These are phyloP conservation scores for Athene noctua DNA, from an alignment of 2,113 vertebrate genomes.

Conservation along the genomic window DNA sequence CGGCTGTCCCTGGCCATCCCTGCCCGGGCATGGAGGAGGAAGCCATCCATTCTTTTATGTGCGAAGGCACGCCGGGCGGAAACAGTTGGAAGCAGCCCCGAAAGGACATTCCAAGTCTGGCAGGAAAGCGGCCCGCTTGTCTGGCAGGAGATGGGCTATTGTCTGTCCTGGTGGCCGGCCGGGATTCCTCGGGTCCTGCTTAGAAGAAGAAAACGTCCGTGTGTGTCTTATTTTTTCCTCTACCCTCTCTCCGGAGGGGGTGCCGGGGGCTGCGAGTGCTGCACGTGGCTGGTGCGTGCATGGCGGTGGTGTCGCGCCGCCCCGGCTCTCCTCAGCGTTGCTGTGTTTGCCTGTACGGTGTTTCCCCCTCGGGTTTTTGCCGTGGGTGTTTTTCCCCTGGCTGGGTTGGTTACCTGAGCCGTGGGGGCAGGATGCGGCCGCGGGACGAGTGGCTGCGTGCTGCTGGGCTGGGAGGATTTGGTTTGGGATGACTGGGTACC, in stretches of 20 bases:
- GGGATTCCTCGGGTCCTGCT: slow-evolving; percentile 45
- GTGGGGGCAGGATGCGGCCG: accelerated
- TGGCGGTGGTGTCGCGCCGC: accelerated
- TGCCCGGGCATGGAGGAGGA: background rate
- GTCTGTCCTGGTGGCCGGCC: slow-evolving; percentile 20
- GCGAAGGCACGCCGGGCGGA: slow-evolving; percentile 34
- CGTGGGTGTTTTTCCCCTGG: accelerated
- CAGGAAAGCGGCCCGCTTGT: slow-evolving; percentile 34
- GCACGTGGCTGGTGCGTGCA: background rate
- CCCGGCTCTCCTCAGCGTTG: accelerated
- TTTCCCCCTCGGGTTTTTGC: background rate
- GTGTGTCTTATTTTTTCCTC: slow-evolving; percentile 33
- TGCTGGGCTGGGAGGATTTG: background rate
- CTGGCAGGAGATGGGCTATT: slow-evolving; percentile 65
- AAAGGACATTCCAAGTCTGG: slow-evolving; percentile 59
- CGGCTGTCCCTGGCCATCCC: background rate
- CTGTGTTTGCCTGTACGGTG: background rate
- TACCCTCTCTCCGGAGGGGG: background rate
- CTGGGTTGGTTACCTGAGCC: background rate
- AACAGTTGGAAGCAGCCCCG: slow-evolving; percentile 13
- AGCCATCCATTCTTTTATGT: slow-evolving; percentile 48
- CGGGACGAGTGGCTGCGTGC: accelerated
- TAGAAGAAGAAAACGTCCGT: background rate
- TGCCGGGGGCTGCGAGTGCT: accelerated
- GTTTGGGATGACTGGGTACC: background rate